Conservation (phyloP, 2,113 vertebrate genomes). For the Agelaius phoeniceus region DNA sequence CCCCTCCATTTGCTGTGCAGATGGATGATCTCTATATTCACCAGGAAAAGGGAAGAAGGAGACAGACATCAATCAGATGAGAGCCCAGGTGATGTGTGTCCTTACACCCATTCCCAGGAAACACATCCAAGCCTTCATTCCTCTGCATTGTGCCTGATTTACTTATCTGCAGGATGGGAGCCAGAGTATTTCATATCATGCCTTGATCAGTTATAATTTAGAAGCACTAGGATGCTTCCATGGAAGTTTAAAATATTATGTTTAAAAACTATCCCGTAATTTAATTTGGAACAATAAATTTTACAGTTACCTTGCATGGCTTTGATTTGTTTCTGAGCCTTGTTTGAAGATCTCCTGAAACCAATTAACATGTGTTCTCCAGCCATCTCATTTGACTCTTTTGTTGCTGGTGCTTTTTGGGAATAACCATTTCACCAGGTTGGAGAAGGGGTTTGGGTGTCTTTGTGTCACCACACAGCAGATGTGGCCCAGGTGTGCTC, state of each 20-base stretch:
- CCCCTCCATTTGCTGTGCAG: background rate
- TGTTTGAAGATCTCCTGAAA: background rate
- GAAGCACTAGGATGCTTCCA: background rate
- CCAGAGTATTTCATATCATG: background rate
- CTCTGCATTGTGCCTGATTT: background rate
- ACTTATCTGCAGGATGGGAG: background rate
- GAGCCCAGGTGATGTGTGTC: background rate
- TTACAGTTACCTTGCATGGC: background rate
- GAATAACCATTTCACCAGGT: background rate
- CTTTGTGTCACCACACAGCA: background rate
- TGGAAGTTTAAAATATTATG: background rate
- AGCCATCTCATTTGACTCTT: background rate
- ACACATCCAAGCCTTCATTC: background rate
- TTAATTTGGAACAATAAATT: conserved; percentile 9
- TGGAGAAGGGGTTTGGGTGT: background rate
- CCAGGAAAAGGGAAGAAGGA: background rate
- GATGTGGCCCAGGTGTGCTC: background rate
- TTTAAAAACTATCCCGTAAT: background rate
- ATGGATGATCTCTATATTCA: background rate
- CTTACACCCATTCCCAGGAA: background rate
- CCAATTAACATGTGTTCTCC: background rate
- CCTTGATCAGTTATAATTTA: background rate
- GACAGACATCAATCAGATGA: background rate
- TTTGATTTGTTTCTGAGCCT: background rate
- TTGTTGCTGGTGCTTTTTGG: background rate